These are phyloP conservation scores for Natator depressus DNA, from an alignment of 2,113 vertebrate species.

Conservation along the genomic window DNA sequence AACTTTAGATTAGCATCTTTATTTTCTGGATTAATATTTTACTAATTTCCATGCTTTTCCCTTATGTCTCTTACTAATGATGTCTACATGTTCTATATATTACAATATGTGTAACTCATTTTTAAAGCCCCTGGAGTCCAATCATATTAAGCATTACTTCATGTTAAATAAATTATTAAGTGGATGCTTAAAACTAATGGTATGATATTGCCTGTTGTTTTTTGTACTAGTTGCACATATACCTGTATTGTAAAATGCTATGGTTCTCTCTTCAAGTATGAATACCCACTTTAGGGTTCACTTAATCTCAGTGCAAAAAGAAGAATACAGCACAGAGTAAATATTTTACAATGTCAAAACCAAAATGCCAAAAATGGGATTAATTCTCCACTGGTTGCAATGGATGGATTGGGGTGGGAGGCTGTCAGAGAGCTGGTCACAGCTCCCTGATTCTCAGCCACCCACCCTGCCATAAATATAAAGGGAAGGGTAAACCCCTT, in stretches of 20 bases:
- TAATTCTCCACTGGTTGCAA: background rate
- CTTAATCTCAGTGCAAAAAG: background rate
- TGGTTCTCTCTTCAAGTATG: background rate
- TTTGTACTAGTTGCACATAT: background rate
- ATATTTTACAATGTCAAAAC: background rate
- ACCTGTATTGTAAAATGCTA: background rate
- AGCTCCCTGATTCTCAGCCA: background rate
- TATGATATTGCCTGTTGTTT: background rate
- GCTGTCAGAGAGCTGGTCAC: background rate
- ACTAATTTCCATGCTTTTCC: background rate
- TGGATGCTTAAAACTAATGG: background rate
- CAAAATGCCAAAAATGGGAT: background rate
- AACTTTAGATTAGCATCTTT: background rate
- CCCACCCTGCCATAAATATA: too few species aligned
- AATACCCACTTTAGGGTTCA: background rate
- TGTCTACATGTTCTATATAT: background rate
- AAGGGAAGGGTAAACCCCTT: too few species aligned
- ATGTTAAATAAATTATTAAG: background rate
- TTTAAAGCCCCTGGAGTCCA: background rate
- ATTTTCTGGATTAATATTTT: background rate
- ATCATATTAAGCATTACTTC: background rate
- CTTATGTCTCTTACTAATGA: background rate
- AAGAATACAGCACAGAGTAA: background rate
- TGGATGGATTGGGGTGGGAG: background rate
- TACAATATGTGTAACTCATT: background rate